phyloP scores from a whole-genome alignment of 1,140 invertebrate species.

The Ceratina australensis region DNA sequence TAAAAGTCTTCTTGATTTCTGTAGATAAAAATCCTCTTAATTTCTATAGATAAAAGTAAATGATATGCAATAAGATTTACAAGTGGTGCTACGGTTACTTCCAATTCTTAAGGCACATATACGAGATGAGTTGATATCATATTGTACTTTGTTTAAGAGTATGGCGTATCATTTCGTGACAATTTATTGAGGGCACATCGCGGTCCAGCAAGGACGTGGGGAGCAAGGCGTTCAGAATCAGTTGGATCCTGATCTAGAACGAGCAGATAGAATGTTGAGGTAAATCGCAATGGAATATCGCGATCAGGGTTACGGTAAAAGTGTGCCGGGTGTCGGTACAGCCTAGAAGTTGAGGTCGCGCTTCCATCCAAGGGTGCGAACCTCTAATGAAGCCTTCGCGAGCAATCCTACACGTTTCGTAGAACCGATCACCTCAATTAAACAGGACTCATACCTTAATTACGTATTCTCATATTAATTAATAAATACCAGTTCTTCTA shows the following conservation, averaged over 20 bases:
- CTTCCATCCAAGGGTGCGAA: constrained; percentile 22
- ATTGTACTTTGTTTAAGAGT: not conserved
- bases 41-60: too few relatives aligned
- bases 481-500: too few relatives aligned
- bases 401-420: too few relatives aligned
- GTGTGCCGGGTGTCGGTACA: constrained; percentile 34
- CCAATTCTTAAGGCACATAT: not conserved
- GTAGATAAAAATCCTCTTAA: too few relatives aligned
- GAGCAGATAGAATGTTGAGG: constrained; percentile 66
- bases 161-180: not conserved
- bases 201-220: constrained; percentile 37
- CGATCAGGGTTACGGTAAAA: constrained; percentile 65
- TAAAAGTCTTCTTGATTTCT: too few relatives aligned
- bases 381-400: not conserved
- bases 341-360: constrained; percentile 39
- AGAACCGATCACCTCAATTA: not conserved
- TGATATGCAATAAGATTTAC: too few relatives aligned
- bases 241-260: constrained; percentile 50
- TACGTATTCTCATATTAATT: too few relatives aligned
- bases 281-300: constrained; percentile 66
- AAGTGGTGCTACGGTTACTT: too few relatives aligned
- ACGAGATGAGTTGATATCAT: not conserved
- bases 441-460: too few relatives aligned
- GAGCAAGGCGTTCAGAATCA: constrained; percentile 19
- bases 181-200: constrained; percentile 16